Conservation (phyloP, 2,797 vertebrate species). For the Denticeps clupeoides region DNA sequence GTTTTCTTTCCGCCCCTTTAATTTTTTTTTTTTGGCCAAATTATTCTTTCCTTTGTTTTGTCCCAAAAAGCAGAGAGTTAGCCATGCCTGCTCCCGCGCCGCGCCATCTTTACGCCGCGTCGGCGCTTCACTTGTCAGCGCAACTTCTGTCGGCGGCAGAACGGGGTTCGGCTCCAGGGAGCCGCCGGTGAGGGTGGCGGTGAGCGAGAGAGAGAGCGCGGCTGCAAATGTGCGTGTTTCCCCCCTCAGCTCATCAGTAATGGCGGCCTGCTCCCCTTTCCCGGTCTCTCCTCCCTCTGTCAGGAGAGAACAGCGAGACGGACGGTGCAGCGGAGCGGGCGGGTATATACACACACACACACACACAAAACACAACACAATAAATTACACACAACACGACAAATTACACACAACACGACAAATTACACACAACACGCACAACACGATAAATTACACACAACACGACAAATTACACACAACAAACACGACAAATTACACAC, state of each 20-base stretch:
- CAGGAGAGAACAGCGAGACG: constrained; percentile 23
- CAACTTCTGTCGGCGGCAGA: not conserved
- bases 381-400: too few species aligned
- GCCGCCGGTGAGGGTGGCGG: constrained; percentile 43
- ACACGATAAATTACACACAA: too few species aligned
- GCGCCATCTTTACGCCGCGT: constrained; percentile 5
- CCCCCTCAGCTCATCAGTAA: constrained; percentile 64
- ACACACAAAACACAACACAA: not conserved
- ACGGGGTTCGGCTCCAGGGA: constrained; percentile 25
- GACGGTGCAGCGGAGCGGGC: too few species aligned
- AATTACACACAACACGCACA: too few species aligned
- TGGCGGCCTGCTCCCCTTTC: constrained; percentile 67
- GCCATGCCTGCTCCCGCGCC: constrained; percentile 13
- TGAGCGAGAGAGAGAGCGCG: constrained; percentile 25
- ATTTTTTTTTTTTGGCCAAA: constrained; percentile 64
- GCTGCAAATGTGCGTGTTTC: constrained; percentile 29
- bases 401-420: too few species aligned
- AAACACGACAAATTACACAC: too few species aligned
- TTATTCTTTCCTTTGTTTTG: constrained; percentile 72
- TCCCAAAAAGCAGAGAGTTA: constrained; percentile 53
- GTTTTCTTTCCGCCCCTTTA: too few species aligned
- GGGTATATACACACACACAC: not conserved
- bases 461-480: too few species aligned
- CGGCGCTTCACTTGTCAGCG: constrained; percentile 10
- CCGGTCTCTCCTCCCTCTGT: constrained; percentile 56